phyloP scores from a whole-genome alignment of 2,888 invertebrate genomes.

The Athalia cordata region DNA sequence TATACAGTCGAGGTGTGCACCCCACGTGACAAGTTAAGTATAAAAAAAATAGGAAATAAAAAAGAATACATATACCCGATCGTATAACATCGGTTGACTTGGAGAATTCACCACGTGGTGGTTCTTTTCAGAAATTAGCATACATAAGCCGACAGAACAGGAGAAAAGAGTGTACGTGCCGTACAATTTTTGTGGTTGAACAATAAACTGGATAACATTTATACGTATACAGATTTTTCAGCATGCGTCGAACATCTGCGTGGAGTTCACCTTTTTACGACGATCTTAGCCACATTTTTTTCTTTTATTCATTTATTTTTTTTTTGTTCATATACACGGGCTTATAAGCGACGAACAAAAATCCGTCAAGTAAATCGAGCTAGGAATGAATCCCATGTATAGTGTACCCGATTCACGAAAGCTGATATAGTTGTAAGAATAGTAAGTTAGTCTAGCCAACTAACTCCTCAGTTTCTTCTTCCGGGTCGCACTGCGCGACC shows the following conservation, averaged over 20 bases:
- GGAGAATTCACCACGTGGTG: conserved; percentile 7
- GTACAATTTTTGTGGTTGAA: no score
- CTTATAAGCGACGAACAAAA: no score
- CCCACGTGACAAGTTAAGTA: conserved; percentile 32
- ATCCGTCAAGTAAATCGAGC: no score
- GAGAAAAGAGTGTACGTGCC: no score
- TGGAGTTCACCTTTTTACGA: no score
- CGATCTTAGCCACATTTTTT: no score
- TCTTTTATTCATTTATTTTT: not conserved
- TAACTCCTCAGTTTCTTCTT: conserved; percentile 5
- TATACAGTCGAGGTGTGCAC: conserved; percentile 29
- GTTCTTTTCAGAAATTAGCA: no score
- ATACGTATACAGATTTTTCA: no score
- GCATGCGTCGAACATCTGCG: no score
- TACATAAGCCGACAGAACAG: no score
- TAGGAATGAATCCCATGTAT: no score
- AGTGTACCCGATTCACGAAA: not conserved
- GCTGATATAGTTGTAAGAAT: not conserved
- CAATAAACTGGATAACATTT: no score
- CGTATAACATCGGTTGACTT: not conserved
- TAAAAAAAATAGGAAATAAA: not conserved
- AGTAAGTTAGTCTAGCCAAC: conserved; percentile 12
- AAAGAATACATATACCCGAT: not conserved
- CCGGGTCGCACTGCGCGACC: not conserved
- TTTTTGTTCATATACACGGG: not conserved